Percentiles rank a stretch among this genome's conserved stretches.
Evolutionary conservation across 2,888 invertebrate species (phyloP).

Genomic region (Dasypolia templi): DNA sequence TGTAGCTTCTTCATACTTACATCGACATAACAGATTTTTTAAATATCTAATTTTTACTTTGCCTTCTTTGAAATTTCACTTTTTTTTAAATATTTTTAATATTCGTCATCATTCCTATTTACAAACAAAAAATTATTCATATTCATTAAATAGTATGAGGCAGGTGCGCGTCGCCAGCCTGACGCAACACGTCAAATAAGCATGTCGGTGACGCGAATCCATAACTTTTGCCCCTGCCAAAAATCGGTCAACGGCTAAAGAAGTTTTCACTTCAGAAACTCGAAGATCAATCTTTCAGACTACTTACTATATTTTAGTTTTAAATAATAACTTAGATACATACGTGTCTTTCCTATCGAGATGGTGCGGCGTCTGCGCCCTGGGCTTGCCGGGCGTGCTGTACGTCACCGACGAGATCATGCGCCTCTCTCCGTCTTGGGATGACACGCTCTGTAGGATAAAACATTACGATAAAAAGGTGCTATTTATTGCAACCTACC

Average conservation of each 20-base stretch:
- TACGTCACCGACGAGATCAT: slow-evolving; percentile 69
- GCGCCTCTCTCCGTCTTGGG: slow-evolving; percentile 64
- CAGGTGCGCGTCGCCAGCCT: too few relatives aligned
- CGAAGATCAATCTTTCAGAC: neutral
- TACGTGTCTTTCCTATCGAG: slow-evolving; percentile 81
- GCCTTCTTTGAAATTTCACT: too few relatives aligned
- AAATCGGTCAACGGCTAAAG: too few relatives aligned
- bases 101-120: too few relatives aligned
- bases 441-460: slow-evolving; percentile 61
- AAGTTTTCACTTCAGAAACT: too few relatives aligned
- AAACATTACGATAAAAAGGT: neutral
- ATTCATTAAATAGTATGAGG: neutral
- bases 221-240: too few relatives aligned
- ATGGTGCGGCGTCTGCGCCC: slow-evolving; percentile 76
- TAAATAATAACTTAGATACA: slow-evolving; percentile 22
- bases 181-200: too few relatives aligned
- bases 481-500: neutral
- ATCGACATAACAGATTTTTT: too few relatives aligned
- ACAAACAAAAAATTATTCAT: neutral
- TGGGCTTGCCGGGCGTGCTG: slow-evolving; percentile 75
- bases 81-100: too few relatives aligned
- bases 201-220: too few relatives aligned
- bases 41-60: too few relatives aligned
- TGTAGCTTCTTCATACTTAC: too few relatives aligned
- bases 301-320: neutral